Base-by-base conservation (phyloP, 2,888 invertebrate genomes). In the Pristionchus japonicus region DNA sequence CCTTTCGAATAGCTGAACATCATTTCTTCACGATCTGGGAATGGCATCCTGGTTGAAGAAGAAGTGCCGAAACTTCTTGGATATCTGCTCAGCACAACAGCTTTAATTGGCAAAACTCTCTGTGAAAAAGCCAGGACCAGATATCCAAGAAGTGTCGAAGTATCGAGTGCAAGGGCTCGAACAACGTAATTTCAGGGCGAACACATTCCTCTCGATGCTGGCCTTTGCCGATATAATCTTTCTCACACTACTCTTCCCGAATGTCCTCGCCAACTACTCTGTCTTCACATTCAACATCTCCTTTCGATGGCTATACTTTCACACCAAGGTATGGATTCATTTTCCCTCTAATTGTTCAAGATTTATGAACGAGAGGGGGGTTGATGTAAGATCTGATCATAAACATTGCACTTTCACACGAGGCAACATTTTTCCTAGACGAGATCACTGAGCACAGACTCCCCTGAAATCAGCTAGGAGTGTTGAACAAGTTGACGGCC, bases 221-320 rank as follows among this genome's bases (percentile, higher is more conserved):
- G 94, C 94, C 31, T 91, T 94, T 47, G 92, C 93, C 17, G 94
- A 94, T 88, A 93, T 94, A 80, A 91, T 91, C 70, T 94, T 94
- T 89, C 91, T 94, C 27, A 90, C 91, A 31, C 89, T 94, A 23
- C 89, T 94, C 23, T 89, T 93, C 67, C 94, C 94, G 17, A 93
- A 94, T 89, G 90, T 93, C 34, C 90, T 94, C 77, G 93, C 93
- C 74, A 94, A 94, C 88, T 93, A 93, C 89, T 90, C 91, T 37
- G 70, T 92, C 27, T 94, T 94, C 91, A 91, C 92, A 11, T 91
- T 91, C 88, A 92, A 93, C 88, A 92, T 92, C 89, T 91, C 91
- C 86, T 94, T 93, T 88, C 92, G 94, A 64, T 90, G 89, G 89
- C 90, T 94, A 85, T 92, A 92, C 88, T 89, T 92, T 57, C 89